phyloP scores from a whole-genome alignment of 1,140 invertebrate genomes.

The Hirudo medicinalis region DNA sequence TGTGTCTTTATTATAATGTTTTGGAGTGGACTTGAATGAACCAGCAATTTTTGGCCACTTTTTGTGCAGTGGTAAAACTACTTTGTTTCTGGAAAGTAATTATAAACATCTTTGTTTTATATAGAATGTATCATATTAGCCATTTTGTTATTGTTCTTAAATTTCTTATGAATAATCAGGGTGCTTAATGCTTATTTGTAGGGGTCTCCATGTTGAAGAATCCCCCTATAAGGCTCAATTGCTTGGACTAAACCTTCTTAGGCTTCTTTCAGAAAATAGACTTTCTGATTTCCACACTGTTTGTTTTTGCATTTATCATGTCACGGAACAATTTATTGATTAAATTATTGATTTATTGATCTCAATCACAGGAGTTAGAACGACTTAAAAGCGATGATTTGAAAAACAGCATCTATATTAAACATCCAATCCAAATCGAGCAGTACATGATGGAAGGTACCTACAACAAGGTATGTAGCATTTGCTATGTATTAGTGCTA shows the following conservation, averaged over 20 bases:
- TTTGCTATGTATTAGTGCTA: not conserved
- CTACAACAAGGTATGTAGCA: conserved; percentile 71
- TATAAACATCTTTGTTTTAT: too few relatives aligned
- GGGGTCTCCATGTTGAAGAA: conserved; percentile 55
- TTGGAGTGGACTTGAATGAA: too few relatives aligned
- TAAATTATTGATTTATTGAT: too few relatives aligned
- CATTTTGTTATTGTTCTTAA: too few relatives aligned
- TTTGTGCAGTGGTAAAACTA: too few relatives aligned
- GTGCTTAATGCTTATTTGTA: not conserved
- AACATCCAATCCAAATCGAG: conserved; percentile 84
- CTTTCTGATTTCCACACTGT: conserved; percentile 94
- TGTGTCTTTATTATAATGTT: too few relatives aligned
- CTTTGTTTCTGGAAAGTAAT: too few relatives aligned
- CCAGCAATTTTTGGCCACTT: too few relatives aligned
- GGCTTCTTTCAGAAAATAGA: conserved; percentile 85
- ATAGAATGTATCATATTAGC: too few relatives aligned
- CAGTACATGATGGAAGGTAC: conserved; percentile 98
- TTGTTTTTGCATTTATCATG: conserved; percentile 25
- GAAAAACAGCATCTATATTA: conserved; percentile 79
- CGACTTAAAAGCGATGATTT: conserved; percentile 80
- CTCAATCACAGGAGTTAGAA: conserved; percentile 60
- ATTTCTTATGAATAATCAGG: too few relatives aligned
- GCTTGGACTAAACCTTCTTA: conserved; percentile 83
- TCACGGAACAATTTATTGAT: not conserved
- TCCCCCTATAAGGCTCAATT: conserved; percentile 90